Evolutionary conservation across 2,113 vertebrate genomes (phyloP).

Genomic region (Protobothrops mucrosquamatus): DNA sequence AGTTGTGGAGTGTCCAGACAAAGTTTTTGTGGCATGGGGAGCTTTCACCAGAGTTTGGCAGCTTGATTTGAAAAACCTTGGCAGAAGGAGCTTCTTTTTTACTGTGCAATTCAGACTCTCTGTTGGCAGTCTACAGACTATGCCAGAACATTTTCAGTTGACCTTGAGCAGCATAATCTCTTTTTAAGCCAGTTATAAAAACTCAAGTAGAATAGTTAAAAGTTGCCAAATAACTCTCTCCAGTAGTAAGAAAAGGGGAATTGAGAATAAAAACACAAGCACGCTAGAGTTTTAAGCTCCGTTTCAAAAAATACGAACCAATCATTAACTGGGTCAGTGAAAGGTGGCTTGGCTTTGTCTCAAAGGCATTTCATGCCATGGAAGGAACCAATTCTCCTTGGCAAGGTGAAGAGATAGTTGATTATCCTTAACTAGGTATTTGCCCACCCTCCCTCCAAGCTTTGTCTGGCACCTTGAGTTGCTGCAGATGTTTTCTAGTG

Average conservation of each 20-base stretch:
- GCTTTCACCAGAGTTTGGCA: constrained; percentile 4
- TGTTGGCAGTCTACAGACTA: not conserved
- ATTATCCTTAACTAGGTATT: not conserved
- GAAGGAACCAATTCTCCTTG: not conserved
- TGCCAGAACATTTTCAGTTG: not conserved
- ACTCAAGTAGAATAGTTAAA: not conserved
- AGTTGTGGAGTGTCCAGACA: not conserved
- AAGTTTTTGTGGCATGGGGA: not conserved
- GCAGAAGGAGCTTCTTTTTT: not conserved
- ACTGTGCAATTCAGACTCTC: not conserved
- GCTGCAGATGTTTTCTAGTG: not conserved
- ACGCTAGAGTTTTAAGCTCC: not conserved
- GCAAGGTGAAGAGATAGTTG: not conserved
- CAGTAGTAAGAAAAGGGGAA: not conserved
- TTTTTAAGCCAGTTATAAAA: not conserved
- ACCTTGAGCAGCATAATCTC: not conserved
- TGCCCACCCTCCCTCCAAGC: not conserved
- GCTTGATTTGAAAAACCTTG: not conserved
- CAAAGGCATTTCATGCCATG: not conserved
- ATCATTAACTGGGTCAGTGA: not conserved
- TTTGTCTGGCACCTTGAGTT: not conserved
- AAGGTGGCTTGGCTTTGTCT: not conserved
- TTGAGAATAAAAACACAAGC: not conserved
- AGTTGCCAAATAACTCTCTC: not conserved
- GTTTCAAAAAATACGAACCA: not conserved